Percentiles rank a stretch among this genome's conserved stretches.
phyloP scores from a whole-genome alignment of 2,113 vertebrate genomes.

The Haemorhous mexicanus region DNA sequence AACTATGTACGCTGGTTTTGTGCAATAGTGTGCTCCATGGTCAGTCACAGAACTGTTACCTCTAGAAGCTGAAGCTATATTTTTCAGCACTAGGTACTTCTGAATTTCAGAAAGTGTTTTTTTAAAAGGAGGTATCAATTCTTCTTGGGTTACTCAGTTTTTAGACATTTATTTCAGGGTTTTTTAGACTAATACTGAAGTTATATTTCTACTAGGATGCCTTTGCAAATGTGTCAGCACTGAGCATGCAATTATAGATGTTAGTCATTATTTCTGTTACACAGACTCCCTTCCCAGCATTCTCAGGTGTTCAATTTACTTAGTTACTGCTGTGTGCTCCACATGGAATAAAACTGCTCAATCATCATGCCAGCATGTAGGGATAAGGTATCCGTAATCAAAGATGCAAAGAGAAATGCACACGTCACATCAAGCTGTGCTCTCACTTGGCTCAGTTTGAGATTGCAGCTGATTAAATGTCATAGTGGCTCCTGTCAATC shows the following conservation, averaged over 20 bases:
- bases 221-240: fast-evolving
- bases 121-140: neutral
- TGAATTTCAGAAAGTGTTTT: neutral
- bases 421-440: neutral
- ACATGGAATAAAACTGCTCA: neutral
- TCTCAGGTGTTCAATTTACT: neutral
- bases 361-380: neutral
- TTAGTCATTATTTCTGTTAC: neutral
- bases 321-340: neutral
- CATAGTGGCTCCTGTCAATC: neutral
- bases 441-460: neutral
- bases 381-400: neutral
- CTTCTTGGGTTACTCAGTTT: neutral
- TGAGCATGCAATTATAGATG: neutral
- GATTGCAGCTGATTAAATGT: neutral
- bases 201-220: neutral
- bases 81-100: neutral
- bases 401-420: neutral
- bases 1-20: neutral
- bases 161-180: neutral
- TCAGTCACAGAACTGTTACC: neutral
- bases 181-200: neutral
- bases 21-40: fast-evolving
- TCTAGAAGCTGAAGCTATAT: neutral
- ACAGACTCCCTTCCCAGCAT: neutral